Percentiles rank a stretch among this genome's conserved stretches.
These are phyloP conservation scores for Polymixis lichenea DNA, from an alignment of 2,888 invertebrate genomes.

Conservation along the genomic window DNA sequence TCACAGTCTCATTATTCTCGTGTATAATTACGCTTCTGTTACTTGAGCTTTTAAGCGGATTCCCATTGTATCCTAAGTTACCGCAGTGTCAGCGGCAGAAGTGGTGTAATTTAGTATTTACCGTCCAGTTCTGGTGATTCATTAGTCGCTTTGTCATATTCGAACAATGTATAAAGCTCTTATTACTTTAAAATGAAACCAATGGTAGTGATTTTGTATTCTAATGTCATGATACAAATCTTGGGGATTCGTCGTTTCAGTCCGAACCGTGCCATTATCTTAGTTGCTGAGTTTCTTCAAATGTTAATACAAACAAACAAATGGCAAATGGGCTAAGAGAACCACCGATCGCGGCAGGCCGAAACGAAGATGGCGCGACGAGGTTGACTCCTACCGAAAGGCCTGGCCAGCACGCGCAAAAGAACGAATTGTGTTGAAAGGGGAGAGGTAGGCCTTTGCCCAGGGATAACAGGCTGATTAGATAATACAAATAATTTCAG, in stretches of 20 bases:
- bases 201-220: neutral
- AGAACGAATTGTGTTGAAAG: too few relatives aligned
- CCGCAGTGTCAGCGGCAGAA: constrained; percentile 47
- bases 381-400: too few relatives aligned
- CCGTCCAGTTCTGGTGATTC: constrained; percentile 42
- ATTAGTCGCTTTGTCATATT: constrained; percentile 34
- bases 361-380: too few relatives aligned
- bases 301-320: too few relatives aligned
- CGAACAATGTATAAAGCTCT: constrained; percentile 18
- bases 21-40: constrained; percentile 65
- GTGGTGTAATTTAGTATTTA: constrained; percentile 41
- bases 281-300: too few relatives aligned
- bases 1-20: constrained; percentile 66
- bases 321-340: too few relatives aligned
- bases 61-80: constrained; percentile 56
- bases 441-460: too few relatives aligned
- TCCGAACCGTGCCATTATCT: neutral
- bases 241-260: neutral
- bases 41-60: constrained; percentile 62
- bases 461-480: too few relatives aligned
- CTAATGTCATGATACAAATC: neutral
- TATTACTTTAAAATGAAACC: constrained; percentile 2
- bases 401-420: too few relatives aligned
- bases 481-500: too few relatives aligned
- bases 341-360: too few relatives aligned